Evolutionary conservation across 2,888 invertebrate species (phyloP).

Genomic region (Miltochrista miniata): DNA sequence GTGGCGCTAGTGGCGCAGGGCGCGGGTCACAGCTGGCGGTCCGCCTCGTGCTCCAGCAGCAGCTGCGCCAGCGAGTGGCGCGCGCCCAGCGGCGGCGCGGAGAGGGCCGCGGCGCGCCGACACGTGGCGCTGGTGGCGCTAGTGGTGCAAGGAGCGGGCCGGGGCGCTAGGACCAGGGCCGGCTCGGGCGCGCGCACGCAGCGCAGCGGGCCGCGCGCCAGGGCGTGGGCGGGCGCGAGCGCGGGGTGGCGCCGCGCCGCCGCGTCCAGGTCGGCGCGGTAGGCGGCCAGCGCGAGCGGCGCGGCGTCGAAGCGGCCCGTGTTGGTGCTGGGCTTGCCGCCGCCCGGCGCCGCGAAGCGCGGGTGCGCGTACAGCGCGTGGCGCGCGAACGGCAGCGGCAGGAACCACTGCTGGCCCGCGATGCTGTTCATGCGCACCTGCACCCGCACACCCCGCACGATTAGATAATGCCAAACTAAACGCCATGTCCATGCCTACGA

Average conservation of each 20-base stretch:
- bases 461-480: too few species aligned
- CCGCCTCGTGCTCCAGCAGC: slow-evolving; percentile 44
- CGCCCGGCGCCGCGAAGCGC: slow-evolving; percentile 86
- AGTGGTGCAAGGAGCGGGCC: slow-evolving; percentile 85
- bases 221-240: slow-evolving; percentile 45
- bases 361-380: slow-evolving; percentile 91
- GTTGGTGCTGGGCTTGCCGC: slow-evolving; percentile 84
- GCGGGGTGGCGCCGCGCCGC: slow-evolving; percentile 76
- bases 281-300: slow-evolving; percentile 89
- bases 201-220: slow-evolving; percentile 77
- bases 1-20: slow-evolving; percentile 70
- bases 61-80: slow-evolving; percentile 49
- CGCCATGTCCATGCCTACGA: too few species aligned
- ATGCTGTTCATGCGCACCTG: slow-evolving; percentile 98
- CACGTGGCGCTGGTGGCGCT: slow-evolving; percentile 28
- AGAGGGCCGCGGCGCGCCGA: background rate
- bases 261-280: slow-evolving; percentile 87
- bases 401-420: slow-evolving; percentile 93
- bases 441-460: background rate
- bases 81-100: slow-evolving; percentile 49
- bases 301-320: slow-evolving; percentile 56
- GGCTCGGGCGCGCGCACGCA: slow-evolving; percentile 27
- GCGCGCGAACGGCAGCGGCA: slow-evolving; percentile 95
- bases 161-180: slow-evolving; percentile 70
- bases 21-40: slow-evolving; percentile 65